Evolutionary conservation across 2,888 invertebrate species (phyloP), one percentile per base, ranked within the genome.

Genomic region (Pyrrhopygopsis socrates): DNA sequence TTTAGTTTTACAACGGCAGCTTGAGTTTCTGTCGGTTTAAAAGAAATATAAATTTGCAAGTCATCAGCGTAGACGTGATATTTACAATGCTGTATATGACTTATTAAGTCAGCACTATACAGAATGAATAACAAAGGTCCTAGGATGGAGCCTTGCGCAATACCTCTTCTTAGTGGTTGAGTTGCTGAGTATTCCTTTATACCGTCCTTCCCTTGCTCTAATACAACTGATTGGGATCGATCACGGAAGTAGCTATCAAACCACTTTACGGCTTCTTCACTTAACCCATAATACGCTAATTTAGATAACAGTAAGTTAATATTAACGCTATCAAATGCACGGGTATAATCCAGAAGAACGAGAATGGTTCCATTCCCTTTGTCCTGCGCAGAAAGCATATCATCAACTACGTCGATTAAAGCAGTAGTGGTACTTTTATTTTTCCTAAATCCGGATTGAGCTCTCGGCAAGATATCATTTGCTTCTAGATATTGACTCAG

Each of bases 51-150:
- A 5, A 87, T 8, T 45, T 87, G 87, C 4, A 82, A 60, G 20
- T 90, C 87, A 38, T 90, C 87, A 6, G 87, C 88, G 60, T 88
- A 87, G 2, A 90, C 70, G 34, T 86, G 83, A 54, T 63, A 87
- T 29, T 79, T 82, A 60, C 87, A 82, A 13, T 84, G 18, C 13
- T 54, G 45, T 2, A 88, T 84, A 18, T 29, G 18, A 0, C 29
- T 70, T 1, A 4, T 38, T 5, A 88, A 65, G 68, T 88, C 88
- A 4, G 88, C 81, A 30, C 38, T 54, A 34, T 89, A 92, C 6
- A 88, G 15, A 13, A 84, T 77, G 74, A 88, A 91, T 0, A 91
- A 65, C 20, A 91, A n/a, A 0, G 89, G 90, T 3, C 84, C 88
- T 8, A 88, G 50, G 22, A 89, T 77, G 0, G 86, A 91, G 0